Base-by-base conservation (phyloP, 2,113 vertebrate genomes). In the Euleptes europaea region DNA sequence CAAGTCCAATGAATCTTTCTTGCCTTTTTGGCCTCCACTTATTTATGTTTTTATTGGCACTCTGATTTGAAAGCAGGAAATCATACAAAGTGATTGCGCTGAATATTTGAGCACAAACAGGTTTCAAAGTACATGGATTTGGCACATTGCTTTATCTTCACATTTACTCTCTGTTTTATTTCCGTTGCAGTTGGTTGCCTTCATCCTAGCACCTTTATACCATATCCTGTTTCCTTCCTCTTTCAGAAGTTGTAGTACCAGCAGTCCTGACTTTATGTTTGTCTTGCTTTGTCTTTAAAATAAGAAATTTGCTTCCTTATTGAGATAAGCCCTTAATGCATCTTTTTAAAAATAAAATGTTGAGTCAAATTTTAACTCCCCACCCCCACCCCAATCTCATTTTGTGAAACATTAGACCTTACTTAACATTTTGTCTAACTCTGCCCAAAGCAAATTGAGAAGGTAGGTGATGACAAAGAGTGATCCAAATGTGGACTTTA, bases 181-280 rank as follows among this genome's bases (percentile, higher is more conserved):
- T 91, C 91, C 94, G 94, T 88, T 31, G 9, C 78, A 76, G 80
- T 91, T 88, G 75, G 89, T 83, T 90, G 82, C 89, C 90, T 83
- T 80, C 38, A 89, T 83, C 85, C 88, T 85, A 35, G 80, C 91
- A 84, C 87, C 91, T 94, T 94, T 79, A 80, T 85, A 65, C 89
- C 80, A 49, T 89, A 86, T 95, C 94, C 94, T 94, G 86, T 92
- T 96, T 94, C 91, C 94, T 91, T 95, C 91, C 82, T 76, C 72
- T 17, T 8, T 0, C 84, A 66, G 69, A 87, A 88, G 82, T 86
- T 86, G 91, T 66, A 92, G 85, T 81, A n/a, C 70, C 28, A 12
- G 81, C 2, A 4, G 84, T 87, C 11, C 11, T 88, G 44, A 31
- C 13, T 63, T 71, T 51, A 65, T 54, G 40, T 90, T 89, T 87